Base-by-base conservation (phyloP, 53 echinoderm and acorn worm genomes). In the Crossaster papposus region DNA sequence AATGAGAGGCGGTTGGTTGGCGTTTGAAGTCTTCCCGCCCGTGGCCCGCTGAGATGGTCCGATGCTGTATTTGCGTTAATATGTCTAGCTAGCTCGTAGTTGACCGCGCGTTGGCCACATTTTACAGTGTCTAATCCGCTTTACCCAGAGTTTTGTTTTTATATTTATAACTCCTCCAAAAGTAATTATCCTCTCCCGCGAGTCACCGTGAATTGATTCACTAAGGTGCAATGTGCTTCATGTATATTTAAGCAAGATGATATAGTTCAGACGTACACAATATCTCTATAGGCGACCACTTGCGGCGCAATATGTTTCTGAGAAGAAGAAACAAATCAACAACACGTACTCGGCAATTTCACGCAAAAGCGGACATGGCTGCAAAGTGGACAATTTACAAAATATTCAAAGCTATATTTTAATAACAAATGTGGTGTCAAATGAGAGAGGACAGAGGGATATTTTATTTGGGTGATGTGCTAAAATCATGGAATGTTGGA, bases 51-150 rank as follows among this genome's bases (percentile, higher is more conserved):
- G 62, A 34, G 64, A 28, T 71, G 53, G 72, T 31, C 33, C 33
- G 85, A 85, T 5, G 73, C 71, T 37, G 72, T 51, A 72, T 85
- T 72, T 85, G 70, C 54, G 85, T 52, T 51, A 76, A 76, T 51
- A 32, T 70, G 68, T 15, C 36, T 38, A 83, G 7, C 64, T 36
- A 31, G 36, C 79, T 12, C 11, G 24, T 68, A 68, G 68, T 68
- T 26, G 20, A 3, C 20, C 68, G 4, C 28, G 10, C 24, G 28
- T n/a, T n/a, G n/a, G n/a, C n/a, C n/a, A n/a, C n/a, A 20, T 2
- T 14, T 58, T 58, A 58, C 2, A 3, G 15, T 17, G 2, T 4
- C 58, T 58, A 17, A 58, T 58, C 22, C 15, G 58, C 22, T 58
- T 58, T 58, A 15, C 58, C 58, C 7, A 58, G 58, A 58, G 12